Evolutionary conservation across 30 jellyfish, hydroid and myxozoan species (phyloP).

Genomic region (Aurelia aurita): DNA sequence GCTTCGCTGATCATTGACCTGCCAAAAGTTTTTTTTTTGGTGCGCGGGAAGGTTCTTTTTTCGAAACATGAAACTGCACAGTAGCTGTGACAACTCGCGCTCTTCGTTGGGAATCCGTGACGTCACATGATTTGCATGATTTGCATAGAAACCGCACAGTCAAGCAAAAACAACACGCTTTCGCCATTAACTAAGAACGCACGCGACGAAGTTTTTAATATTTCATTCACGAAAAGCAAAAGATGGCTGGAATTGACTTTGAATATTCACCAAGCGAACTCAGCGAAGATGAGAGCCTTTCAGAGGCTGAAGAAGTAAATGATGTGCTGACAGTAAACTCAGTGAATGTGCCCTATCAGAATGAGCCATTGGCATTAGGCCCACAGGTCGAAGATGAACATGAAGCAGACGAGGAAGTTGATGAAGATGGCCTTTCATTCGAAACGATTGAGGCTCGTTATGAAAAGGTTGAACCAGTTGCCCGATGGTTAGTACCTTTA

Average conservation of each 20-base stretch:
- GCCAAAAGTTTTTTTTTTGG: no score
- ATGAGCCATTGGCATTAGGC: slow-evolving; percentile 11
- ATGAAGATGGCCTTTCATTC: slow-evolving; percentile 6
- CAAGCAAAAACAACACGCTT: no score
- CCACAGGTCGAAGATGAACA: background rate
- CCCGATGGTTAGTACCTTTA: background rate
- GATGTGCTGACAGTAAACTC: background rate
- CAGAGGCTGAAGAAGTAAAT: background rate
- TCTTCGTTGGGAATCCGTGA: no score
- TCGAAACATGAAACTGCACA: no score
- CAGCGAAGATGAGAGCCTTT: slow-evolving; percentile 1
- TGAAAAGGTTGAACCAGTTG: background rate
- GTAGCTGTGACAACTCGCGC: no score
- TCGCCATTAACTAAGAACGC: no score
- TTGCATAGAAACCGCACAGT: no score
- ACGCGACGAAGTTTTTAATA: no score
- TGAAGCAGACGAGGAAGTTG: background rate
- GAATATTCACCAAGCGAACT: background rate
- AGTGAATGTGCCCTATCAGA: background rate
- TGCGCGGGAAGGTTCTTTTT: no score
- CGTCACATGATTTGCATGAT: no score
- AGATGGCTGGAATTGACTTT: background rate
- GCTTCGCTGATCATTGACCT: no score
- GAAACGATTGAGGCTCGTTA: background rate
- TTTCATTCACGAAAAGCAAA: no score